Percentiles rank a stretch among this genome's conserved stretches.
Evolutionary conservation across 1,140 invertebrate genomes (phyloP).

Genomic region (Araneus ventricosus): DNA sequence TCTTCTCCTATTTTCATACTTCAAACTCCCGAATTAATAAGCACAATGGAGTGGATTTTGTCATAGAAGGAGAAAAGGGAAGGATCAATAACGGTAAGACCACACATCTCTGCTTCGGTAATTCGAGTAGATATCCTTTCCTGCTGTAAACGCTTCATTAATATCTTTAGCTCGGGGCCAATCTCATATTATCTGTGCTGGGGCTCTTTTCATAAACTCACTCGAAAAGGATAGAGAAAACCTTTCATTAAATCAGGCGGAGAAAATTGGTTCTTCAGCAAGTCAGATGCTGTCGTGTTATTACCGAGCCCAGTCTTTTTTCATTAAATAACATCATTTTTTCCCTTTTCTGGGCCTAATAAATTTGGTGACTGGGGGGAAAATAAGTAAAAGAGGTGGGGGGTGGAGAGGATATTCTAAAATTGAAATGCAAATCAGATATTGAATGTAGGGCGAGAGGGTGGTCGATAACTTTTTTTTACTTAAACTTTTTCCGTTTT

Average conservation of each 20-base stretch:
- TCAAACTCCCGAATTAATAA: conserved; percentile 5
- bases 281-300: not conserved
- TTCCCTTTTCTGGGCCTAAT: not conserved
- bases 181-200: not conserved
- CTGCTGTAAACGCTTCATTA: conserved; percentile 38
- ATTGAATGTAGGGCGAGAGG: too few relatives aligned
- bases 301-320: not conserved
- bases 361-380: not conserved
- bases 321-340: not conserved
- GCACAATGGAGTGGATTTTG: not conserved
- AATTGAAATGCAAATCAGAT: conserved; percentile 37
- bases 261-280: conserved; percentile 43
- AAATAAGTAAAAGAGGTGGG: too few relatives aligned
- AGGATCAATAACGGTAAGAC: not conserved
- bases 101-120: not conserved
- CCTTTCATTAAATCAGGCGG: conserved; percentile 62
- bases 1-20: not conserved
- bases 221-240: not conserved
- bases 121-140: conserved; percentile 31
- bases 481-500: too few relatives aligned
- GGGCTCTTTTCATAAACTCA: conserved; percentile 40
- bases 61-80: not conserved
- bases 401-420: not conserved
- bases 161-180: conserved; percentile 37
- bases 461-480: too few relatives aligned